Base-by-base conservation (phyloP, 2,888 invertebrate genomes). In the Aspidapion aeneum region DNA sequence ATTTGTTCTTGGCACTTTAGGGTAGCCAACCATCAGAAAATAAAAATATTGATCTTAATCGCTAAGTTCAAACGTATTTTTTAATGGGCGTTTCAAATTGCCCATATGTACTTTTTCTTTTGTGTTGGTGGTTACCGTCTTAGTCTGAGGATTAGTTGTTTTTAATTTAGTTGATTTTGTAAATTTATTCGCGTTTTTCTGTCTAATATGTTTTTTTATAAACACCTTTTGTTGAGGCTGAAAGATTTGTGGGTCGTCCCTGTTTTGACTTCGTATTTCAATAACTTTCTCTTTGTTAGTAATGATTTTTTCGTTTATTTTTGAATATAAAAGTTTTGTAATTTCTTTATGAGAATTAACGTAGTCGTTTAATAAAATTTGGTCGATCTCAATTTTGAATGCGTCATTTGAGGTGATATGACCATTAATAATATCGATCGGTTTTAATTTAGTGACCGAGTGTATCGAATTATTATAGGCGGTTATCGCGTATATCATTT, bases 401-500 rank as follows among this genome's bases (percentile, higher is more conserved):
- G 7, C 5, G 16, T 21, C 57, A 21, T 54, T 54, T 9, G 7
- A 9, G 7, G 55, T 54, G 17, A 54, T 54, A 54, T 54, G 55
- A 12, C 55, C 55, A 16, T 57, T 57, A 21, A 61, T 48, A 12
- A 61, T 21, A 21, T 62, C 58, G 3, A 62, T 58, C n/a, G 62
- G 62, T 62, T 58, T 62, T 17, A 61, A 1, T n/a, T n/a, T n/a
- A n/a, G n/a, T n/a, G n/a, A n/a, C n/a, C n/a, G n/a, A n/a, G n/a
- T n/a, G n/a, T n/a, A n/a, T n/a, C n/a, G n/a, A n/a, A n/a, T n/a
- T n/a, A n/a, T n/a, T n/a, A n/a, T n/a, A n/a, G n/a, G n/a, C n/a
- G n/a, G n/a, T n/a, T n/a, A n/a, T n/a, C n/a, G n/a, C n/a, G n/a
- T n/a, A n/a, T n/a, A n/a, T n/a, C n/a, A n/a, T n/a, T n/a, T n/a